Evolutionary conservation across 1,140 invertebrate genomes (phyloP).

Genomic region (Camponotus floridanus): DNA sequence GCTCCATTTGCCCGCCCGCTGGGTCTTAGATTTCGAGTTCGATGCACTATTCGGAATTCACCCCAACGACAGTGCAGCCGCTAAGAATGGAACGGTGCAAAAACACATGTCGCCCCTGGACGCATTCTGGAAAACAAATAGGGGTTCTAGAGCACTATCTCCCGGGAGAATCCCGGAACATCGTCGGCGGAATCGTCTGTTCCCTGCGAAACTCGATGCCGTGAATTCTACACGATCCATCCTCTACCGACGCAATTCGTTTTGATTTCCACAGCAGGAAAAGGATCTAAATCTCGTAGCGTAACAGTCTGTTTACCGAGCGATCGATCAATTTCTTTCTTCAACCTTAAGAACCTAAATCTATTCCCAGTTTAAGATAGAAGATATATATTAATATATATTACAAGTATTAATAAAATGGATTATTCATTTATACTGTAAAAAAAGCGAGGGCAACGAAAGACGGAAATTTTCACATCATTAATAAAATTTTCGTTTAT

Average conservation of each 20-base stretch:
- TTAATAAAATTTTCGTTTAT: not conserved
- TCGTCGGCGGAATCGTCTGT: slow-evolving; percentile 13
- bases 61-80: not conserved
- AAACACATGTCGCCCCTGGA: slow-evolving; percentile 62
- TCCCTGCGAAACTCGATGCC: slow-evolving; percentile 34
- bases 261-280: slow-evolving; percentile 35
- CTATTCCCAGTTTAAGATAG: not conserved
- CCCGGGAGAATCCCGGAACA: not conserved
- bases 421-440: not conserved
- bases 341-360: not conserved
- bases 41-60: slow-evolving; percentile 36
- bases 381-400: not conserved
- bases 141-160: slow-evolving; percentile 25
- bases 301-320: not conserved
- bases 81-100: slow-evolving; percentile 36
- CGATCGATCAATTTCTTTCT: slow-evolving; percentile 1
- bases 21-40: not conserved
- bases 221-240: not conserved
- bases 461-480: not conserved
- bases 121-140: slow-evolving; percentile 67
- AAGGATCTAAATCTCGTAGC: slow-evolving; percentile 13
- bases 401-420: not conserved
- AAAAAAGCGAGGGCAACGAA: not conserved
- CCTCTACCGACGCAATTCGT: slow-evolving; percentile 1
- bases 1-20: not conserved